Evolutionary conservation across 2,113 vertebrate species (phyloP), one percentile per base, ranked within the genome.

Genomic region (Litocranius walleri): DNA sequence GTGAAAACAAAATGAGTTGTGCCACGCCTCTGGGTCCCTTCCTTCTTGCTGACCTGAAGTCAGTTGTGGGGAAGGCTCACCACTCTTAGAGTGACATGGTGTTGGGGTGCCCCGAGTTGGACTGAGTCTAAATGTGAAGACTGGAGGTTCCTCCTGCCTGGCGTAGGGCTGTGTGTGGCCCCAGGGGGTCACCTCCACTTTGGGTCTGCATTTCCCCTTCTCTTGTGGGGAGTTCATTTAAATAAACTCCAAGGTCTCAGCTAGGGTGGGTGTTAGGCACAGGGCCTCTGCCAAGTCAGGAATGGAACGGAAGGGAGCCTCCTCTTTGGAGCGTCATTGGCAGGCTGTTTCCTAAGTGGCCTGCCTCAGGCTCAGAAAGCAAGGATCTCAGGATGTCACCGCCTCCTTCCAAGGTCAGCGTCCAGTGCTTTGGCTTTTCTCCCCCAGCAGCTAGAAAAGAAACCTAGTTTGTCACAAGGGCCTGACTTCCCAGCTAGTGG

Each of bases 1-100:
- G 11, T 21, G 8, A 17, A 67, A 67, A 67, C 30, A 94, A 93
- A 83, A 27, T 5, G 30, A 27, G 36, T 10, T 7, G 16, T 29
- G 5, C 5, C 10, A 8, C 4, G 2, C 10, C 2, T 52, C 29
- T 0, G 5, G 5, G 17, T 25, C 2, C 54, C 27, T 14, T 86
- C 36, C 54, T 64, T 80, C 67, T 15, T 21, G 13, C 15, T 54
- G 2, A 0, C 52, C 30, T 16, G 52, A 57, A 59, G 78, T 50
- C 12, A 7, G 7, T 27, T 33, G 4, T 1, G 15, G 62, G 23
- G 45, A 5, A 43, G 36, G 33, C 5, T 88, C 36, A 13, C 48
- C 17, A 64, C 56, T 33, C 57, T 56, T 59, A 6, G 50, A 30
- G 36, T 21, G 4, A 3, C 43, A 4, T 4, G 54, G 13, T 15